phyloP scores from a whole-genome alignment of 2,113 vertebrate genomes.

The Microcebus lehilahytsara region DNA sequence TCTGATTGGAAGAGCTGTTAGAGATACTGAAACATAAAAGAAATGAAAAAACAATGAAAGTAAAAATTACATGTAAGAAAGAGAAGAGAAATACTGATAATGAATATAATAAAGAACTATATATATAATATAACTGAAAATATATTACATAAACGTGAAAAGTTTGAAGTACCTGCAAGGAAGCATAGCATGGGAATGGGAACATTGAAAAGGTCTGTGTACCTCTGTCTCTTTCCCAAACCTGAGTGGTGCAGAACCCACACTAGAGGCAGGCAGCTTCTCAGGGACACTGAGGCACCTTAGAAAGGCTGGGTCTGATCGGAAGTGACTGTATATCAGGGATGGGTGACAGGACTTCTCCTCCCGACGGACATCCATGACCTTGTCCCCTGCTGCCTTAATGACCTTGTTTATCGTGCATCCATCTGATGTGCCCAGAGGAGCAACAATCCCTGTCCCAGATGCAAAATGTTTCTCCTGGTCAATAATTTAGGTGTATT shows the following conservation, averaged over 20 bases:
- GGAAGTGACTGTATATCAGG: background rate
- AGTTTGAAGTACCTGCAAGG: background rate
- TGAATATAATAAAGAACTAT: background rate
- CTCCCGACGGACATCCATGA: background rate
- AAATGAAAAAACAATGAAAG: background rate
- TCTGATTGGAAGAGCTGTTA: rapidly evolving
- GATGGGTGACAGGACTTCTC: background rate
- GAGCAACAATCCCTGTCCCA: background rate
- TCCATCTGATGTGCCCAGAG: background rate
- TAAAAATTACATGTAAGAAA: background rate
- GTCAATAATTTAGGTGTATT: too few species aligned
- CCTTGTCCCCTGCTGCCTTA: background rate
- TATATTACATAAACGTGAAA: background rate
- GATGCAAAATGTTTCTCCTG: too few species aligned
- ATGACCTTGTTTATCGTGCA: background rate
- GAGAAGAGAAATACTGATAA: background rate
- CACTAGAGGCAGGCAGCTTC: background rate
- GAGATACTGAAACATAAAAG: background rate
- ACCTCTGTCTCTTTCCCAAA: background rate
- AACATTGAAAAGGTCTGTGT: background rate
- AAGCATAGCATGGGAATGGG: background rate
- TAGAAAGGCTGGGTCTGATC: background rate
- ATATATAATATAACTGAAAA: background rate
- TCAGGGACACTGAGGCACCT: background rate
- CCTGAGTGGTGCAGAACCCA: too few species aligned